phyloP scores from a whole-genome alignment of 2,113 vertebrate species.

The Cochlearius cochlearius region DNA sequence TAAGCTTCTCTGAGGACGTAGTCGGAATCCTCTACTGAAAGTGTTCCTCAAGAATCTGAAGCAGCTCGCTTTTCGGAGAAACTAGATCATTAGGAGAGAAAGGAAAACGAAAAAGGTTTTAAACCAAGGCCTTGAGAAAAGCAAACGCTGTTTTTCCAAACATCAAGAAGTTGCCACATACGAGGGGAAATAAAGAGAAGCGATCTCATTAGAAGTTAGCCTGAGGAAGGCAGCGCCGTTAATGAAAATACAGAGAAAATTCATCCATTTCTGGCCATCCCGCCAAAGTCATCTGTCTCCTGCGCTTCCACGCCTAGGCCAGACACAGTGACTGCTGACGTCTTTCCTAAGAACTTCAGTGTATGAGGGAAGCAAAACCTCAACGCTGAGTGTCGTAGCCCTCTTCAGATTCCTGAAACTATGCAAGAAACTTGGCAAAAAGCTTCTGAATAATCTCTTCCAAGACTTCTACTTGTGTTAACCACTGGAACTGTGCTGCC shows the following conservation, averaged over 20 bases:
- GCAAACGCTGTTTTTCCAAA: fast-evolving
- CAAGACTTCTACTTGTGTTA: background rate
- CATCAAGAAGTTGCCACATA: fast-evolving
- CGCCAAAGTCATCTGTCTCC: background rate
- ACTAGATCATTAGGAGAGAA: background rate
- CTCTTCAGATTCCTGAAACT: background rate
- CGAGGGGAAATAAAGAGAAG: no score
- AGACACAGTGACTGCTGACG: background rate
- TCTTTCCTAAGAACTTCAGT: fast-evolving
- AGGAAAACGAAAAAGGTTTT: background rate
- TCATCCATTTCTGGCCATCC: background rate
- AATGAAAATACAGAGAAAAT: fast-evolving
- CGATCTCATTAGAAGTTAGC: fast-evolving
- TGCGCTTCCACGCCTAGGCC: fast-evolving
- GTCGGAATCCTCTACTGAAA: background rate
- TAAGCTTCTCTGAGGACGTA: background rate
- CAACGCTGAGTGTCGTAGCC: fast-evolving
- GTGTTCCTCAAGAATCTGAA: background rate
- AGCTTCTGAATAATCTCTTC: background rate
- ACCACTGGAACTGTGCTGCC: background rate
- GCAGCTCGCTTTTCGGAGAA: background rate
- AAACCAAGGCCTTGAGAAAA: no score
- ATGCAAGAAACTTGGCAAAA: background rate
- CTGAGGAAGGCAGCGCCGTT: background rate
- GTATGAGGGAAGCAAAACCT: fast-evolving